These are phyloP conservation scores for Digitonthophagus gazella DNA, from an alignment of 2,888 invertebrate genomes.

Conservation along the genomic window DNA sequence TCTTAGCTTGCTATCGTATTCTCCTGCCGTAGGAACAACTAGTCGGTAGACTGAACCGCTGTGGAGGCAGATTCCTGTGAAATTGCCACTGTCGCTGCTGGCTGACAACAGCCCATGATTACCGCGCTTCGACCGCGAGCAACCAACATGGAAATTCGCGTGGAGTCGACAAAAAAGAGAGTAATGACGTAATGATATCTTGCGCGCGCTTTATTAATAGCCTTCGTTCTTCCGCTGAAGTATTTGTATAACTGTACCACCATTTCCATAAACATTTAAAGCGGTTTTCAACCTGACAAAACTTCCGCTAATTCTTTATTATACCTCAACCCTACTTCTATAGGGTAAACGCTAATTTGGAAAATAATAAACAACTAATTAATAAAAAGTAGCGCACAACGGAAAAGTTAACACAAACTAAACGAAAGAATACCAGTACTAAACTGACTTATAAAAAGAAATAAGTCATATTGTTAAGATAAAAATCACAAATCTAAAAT, in stretches of 20 bases:
- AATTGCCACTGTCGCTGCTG: slow-evolving; percentile 25
- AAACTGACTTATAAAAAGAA: too few species aligned
- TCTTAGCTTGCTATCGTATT: slow-evolving; percentile 1
- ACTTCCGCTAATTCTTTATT: too few species aligned
- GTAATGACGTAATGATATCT: not conserved
- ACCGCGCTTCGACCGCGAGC: not conserved
- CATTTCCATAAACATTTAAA: not conserved
- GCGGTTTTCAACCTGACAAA: not conserved
- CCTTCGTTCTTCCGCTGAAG: not conserved
- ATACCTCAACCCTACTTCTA: too few species aligned
- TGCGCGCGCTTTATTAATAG: not conserved
- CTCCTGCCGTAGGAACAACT: slow-evolving; percentile 2
- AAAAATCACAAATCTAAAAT: too few species aligned
- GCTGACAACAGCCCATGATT: slow-evolving; percentile 7
- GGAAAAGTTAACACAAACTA: too few species aligned
- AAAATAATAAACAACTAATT: too few species aligned
- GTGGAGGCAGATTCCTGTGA: slow-evolving; percentile 19
- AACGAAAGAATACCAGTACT: too few species aligned
- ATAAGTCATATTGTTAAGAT: too few species aligned
- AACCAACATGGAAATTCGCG: not conserved
- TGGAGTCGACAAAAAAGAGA: not conserved
- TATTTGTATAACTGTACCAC: not conserved
- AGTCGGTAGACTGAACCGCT: not conserved
- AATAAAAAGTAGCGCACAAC: too few species aligned
- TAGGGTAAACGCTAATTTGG: too few species aligned